Evolutionary conservation across 2,113 vertebrate species (phyloP), one percentile per base, ranked within the genome.

Genomic region (Amphiprion ocellaris): DNA sequence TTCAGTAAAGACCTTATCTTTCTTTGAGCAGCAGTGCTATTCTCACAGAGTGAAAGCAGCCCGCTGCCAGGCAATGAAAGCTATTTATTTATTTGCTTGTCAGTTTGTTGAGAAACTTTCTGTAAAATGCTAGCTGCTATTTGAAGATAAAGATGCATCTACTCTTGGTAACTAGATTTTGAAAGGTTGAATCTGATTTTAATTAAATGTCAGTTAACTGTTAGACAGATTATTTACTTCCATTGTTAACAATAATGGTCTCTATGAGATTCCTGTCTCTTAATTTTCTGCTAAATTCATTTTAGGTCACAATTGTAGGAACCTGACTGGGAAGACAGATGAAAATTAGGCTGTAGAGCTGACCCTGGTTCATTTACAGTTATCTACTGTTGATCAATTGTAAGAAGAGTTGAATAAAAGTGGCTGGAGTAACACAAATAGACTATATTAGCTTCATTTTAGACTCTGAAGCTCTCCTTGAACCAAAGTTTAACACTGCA

Each of bases 11-110:
- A 63, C 19, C 10, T 46, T 79, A 47, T 77, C 21, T 12, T 83
- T 61, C 75, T 81, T 84, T 84, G 28, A 82, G 61, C 58, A 26
- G 54, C 52, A 21, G 49, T 30, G 21, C 64, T 52, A 14, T 80
- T 73, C 52, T 77, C 56, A 70, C 52, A 64, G n/a, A 68, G 33
- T 5, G 15, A 61, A 54, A 26, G 66, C 76, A 52, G 69, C 26
- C 69, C 79, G 55, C 63, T 60, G 72, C 37, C 71, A 66, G 73
- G 50, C 71, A 46, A 46, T 70, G 56, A 49, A 80, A 58, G 69
- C 21, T 54, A 10, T 74, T 82, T 64, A 71, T 71, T 53, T 77
- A 41, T 66, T 61, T 82, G 17, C 58, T 74, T 79, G 24, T 68
- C 69, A 65, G 2, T 63, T 74, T 65, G 69, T 77, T 82, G 8